Evolutionary conservation across 2,888 invertebrate species (phyloP), one percentile per base, ranked within the genome.

Genomic region (Cryptops parisi): DNA sequence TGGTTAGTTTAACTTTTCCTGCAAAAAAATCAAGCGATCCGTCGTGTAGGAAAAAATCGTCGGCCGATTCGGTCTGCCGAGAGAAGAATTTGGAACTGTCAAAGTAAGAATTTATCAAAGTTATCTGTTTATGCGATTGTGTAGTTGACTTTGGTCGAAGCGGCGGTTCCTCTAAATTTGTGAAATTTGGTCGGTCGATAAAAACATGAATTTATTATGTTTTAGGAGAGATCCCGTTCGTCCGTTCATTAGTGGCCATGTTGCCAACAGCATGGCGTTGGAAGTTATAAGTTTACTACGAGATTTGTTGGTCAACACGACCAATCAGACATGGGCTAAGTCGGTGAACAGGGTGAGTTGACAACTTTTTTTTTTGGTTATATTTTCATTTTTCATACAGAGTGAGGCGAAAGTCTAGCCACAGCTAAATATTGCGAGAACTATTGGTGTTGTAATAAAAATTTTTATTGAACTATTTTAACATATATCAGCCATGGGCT

Each of bases 191-290:
- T 45, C 25, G 38, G 17, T 26, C 17, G 6, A 22, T 48, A 12
- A 21, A n/a, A 19, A 38, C n/a, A 9, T n/a, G 1, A 48, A 38
- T 48, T 38, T 38, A 12, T 38, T 38, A 38, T 21, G 23, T 22
- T 21, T 3, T 53, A 67, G 67, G 49, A 67, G 64, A 52, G 68
- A 69, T 57, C 68, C 68, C 21, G 63, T 68, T 4, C 61, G 70
- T 33, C 65, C 67, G 3, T 70, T 69, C 59, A 65, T 69, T 57
- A 68, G 68, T 62, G 68, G 68, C 19, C 67, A 69, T 53, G 69
- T 69, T 25, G 68, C 70, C 22, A 68, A 69, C 60, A 68, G 64
- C 53, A 67, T 70, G 67, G 68, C 69, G 15, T 65, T 67, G 0
- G 68, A 69, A 58, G 67, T 69, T 53, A 68, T 69, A 27, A 65